Evolutionary conservation across 53 echinoderm and acorn worm species (phyloP).

Genomic region (Holothuria scabra): DNA sequence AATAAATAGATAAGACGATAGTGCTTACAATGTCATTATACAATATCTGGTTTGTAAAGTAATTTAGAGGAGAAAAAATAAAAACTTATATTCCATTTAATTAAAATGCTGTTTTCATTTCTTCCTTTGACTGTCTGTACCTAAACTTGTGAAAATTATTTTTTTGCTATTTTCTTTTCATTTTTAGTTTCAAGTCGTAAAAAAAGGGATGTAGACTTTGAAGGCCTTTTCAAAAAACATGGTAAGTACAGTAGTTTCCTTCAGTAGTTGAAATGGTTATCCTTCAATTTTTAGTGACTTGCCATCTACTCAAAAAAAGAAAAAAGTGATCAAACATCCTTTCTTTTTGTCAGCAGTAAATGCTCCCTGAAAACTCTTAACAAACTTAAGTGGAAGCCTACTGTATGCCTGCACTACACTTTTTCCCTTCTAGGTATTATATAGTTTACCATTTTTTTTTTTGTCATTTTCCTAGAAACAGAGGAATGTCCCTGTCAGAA

Average conservation of each 20-base stretch:
- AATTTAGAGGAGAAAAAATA: too few species aligned
- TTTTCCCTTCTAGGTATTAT: not conserved
- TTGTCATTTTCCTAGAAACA: not conserved
- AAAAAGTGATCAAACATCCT: too few species aligned
- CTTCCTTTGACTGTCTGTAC: not conserved
- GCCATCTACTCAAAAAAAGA: not conserved
- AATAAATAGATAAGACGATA: too few species aligned
- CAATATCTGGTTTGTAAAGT: too few species aligned
- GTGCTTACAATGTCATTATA: too few species aligned
- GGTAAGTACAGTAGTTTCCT: not conserved
- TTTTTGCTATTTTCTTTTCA: not conserved
- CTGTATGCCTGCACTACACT: too few species aligned
- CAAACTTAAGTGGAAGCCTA: too few species aligned
- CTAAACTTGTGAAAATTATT: too few species aligned
- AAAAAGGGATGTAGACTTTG: conserved; percentile 13
- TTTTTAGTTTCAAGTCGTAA: not conserved
- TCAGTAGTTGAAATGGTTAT: not conserved
- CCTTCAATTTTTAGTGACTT: not conserved
- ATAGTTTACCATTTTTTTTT: not conserved
- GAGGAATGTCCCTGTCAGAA: conserved; percentile 20
- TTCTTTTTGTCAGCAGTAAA: too few species aligned
- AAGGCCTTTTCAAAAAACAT: not conserved
- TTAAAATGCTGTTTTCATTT: not conserved
- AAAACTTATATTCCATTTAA: too few species aligned
- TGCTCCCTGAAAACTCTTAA: too few species aligned